Evolutionary conservation across 2,888 invertebrate species (phyloP).

Genomic region (Halictus quadricinctus): DNA sequence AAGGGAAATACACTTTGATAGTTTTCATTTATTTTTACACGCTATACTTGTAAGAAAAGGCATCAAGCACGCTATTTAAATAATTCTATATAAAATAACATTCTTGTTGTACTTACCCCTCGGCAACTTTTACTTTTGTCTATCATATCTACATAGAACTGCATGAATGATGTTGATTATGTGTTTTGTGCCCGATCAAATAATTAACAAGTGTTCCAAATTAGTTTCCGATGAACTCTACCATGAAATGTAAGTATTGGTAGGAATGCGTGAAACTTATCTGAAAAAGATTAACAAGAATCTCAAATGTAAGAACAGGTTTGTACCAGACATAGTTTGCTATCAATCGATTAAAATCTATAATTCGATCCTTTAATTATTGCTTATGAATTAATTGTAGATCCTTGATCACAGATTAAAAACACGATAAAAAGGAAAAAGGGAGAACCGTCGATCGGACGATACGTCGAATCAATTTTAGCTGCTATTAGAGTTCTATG

Average conservation of each 20-base stretch:
- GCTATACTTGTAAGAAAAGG: conserved; percentile 16
- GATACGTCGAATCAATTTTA: neutral
- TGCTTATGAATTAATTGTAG: neutral
- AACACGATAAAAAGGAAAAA: too few species aligned
- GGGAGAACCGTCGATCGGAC: neutral
- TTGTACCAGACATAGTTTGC: neutral
- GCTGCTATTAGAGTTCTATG: neutral
- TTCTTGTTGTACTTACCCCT: conserved; percentile 73
- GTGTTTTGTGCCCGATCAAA: neutral
- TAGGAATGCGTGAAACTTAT: conserved; percentile 3
- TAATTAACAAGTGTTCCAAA: neutral
- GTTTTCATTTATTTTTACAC: neutral
- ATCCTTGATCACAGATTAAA: neutral
- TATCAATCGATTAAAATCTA: neutral
- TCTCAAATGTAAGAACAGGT: neutral
- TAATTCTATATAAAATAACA: neutral
- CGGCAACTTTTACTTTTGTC: conserved; percentile 79
- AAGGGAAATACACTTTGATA: conserved; percentile 45
- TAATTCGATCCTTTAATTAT: neutral
- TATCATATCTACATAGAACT: conserved; percentile 73
- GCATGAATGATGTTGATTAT: conserved; percentile 26
- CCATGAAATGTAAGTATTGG: neutral
- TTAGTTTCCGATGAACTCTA: neutral
- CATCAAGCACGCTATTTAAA: conserved; percentile 14
- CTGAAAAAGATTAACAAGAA: conserved; percentile 33